A percentile compares a stretch with the other conserved stretches of the same genome.
Evolutionary conservation across 2,113 vertebrate genomes (phyloP).

Genomic region (Panthera tigris): DNA sequence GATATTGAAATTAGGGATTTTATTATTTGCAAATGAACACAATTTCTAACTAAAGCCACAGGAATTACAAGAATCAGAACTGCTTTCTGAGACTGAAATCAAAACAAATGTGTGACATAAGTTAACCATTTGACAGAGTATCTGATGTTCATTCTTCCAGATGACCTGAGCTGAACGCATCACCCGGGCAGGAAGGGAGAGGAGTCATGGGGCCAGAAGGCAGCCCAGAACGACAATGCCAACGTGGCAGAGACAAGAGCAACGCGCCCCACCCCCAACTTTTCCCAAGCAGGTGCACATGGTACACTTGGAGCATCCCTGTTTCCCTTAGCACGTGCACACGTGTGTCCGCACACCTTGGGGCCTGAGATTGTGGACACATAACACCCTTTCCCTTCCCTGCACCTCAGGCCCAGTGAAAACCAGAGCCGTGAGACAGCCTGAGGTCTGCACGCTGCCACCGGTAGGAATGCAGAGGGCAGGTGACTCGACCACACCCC

Average conservation of each 20-base stretch:
- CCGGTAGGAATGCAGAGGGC: not conserved
- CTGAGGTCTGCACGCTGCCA: not conserved
- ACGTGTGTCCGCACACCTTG: too few relatives aligned
- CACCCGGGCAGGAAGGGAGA: rapidly evolving
- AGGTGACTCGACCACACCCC: rapidly evolving
- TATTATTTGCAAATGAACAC: not conserved
- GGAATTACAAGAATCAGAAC: not conserved
- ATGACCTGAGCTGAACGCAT: too few relatives aligned
- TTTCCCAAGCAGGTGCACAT: not conserved
- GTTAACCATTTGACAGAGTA: not conserved
- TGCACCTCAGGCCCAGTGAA: not conserved
- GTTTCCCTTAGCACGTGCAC: not conserved
- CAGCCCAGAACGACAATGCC: not conserved
- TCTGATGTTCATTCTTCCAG: not conserved
- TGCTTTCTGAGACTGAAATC: not conserved
- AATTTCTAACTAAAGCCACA: not conserved
- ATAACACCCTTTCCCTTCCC: not conserved
- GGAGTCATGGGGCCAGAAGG: rapidly evolving
- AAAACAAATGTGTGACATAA: not conserved
- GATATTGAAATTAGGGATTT: not conserved
- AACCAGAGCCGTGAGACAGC: not conserved
- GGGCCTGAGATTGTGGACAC: rapidly evolving
- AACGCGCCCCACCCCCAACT: rapidly evolving
- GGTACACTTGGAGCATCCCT: too few relatives aligned
- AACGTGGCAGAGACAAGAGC: too few relatives aligned